A percentile compares a stretch with the other conserved stretches of the same genome.
phyloP scores from a whole-genome alignment of 2,113 vertebrate species.

The Thermophis baileyi region DNA sequence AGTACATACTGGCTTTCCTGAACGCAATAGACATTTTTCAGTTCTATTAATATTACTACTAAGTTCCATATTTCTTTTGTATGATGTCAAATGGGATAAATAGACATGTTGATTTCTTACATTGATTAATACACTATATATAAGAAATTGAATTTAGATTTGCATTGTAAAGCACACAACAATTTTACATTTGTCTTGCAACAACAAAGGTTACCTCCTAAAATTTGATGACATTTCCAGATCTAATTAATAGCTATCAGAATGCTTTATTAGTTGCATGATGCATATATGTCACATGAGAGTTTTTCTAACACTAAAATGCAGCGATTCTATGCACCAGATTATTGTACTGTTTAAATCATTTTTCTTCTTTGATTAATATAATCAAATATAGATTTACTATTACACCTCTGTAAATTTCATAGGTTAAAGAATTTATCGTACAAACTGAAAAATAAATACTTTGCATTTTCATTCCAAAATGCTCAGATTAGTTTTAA shows the following conservation, averaged over 20 bases:
- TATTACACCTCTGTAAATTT: neutral
- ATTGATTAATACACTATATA: neutral
- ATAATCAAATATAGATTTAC: neutral
- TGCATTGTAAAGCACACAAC: neutral
- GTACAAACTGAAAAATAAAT: neutral
- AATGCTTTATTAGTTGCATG: neutral
- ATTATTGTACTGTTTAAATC: neutral
- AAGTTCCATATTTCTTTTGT: neutral
- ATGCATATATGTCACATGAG: neutral
- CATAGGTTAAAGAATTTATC: constrained; percentile 6
- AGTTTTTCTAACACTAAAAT: neutral
- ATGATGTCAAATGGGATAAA: neutral
- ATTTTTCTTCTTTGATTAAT: neutral
- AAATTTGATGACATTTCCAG: neutral
- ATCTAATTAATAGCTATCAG: neutral
- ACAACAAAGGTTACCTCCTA: neutral
- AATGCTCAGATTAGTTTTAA: constrained; percentile 19
- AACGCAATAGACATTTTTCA: neutral
- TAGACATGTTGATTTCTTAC: neutral
- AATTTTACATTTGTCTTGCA: neutral
- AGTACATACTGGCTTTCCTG: neutral
- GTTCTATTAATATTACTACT: neutral
- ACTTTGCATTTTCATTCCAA: constrained; percentile 23
- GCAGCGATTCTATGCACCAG: neutral
- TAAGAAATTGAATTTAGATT: neutral